These are phyloP conservation scores for Streptopelia turtur DNA, from an alignment of 2,797 vertebrate species.

Conservation along the genomic window DNA sequence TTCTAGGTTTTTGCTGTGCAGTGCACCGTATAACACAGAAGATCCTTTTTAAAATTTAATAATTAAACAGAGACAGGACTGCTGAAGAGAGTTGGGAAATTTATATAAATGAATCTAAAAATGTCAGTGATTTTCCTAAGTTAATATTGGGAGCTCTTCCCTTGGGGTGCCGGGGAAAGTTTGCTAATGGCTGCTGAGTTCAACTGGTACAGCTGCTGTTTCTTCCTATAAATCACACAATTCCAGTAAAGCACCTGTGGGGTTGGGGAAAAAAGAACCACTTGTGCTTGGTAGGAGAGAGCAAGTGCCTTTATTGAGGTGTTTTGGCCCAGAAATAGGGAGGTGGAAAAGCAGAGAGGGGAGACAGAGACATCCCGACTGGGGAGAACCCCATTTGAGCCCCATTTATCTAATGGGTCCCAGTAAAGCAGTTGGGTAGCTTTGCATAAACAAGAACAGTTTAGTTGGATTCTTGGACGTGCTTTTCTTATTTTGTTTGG, in stretches of 20 bases:
- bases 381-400: background rate
- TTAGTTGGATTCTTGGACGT: background rate
- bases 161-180: background rate
- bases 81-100: background rate
- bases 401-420: accelerated
- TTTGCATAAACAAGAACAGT: background rate
- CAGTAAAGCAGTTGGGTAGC: background rate
- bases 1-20: background rate
- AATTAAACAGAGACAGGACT: background rate
- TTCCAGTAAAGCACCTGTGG: background rate
- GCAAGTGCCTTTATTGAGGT: background rate
- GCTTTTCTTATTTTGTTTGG: background rate
- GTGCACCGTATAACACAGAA: accelerated
- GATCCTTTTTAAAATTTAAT: background rate
- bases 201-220: background rate
- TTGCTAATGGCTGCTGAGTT: background rate
- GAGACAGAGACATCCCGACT: background rate
- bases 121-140: conserved; percentile 19
- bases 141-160: background rate
- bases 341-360: background rate
- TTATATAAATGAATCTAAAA: conserved; percentile 34
- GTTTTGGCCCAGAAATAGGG: background rate
- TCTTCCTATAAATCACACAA: background rate
- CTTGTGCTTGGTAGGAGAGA: background rate
- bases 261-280: background rate